A percentile compares a stretch with the other conserved stretches of the same genome.
These are phyloP conservation scores for Cinclus mexicanus DNA, from an alignment of 2,113 vertebrate genomes.

Conservation along the genomic window DNA sequence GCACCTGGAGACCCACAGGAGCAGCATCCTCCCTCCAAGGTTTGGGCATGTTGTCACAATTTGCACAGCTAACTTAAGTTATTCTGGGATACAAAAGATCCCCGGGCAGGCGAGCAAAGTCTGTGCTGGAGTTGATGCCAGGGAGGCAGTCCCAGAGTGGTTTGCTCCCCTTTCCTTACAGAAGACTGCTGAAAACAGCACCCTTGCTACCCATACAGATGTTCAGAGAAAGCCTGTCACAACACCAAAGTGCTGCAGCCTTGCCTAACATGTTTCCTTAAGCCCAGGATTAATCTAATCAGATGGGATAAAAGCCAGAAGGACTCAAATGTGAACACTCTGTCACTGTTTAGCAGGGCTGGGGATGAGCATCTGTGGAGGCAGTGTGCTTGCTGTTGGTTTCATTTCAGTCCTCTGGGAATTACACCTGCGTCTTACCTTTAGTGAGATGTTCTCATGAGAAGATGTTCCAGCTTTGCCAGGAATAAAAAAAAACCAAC, in stretches of 20 bases:
- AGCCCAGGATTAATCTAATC: background rate
- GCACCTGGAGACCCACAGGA: background rate
- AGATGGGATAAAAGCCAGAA: background rate
- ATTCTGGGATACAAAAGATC: background rate
- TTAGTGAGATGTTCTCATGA: background rate
- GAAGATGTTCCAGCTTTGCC: background rate
- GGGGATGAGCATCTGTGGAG: background rate
- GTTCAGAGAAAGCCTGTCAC: background rate
- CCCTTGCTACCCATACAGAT: background rate
- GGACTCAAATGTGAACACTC: background rate
- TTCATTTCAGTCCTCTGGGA: background rate
- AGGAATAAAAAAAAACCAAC: background rate
- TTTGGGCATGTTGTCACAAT: background rate
- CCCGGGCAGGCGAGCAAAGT: background rate
- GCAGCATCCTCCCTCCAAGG: background rate
- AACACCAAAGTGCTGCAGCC: background rate
- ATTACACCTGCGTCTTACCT: conserved; percentile 13
- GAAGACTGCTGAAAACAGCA: background rate
- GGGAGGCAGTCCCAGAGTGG: background rate
- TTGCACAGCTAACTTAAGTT: background rate
- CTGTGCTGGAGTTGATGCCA: background rate
- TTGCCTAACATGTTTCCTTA: background rate
- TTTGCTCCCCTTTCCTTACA: background rate
- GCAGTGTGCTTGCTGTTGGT: background rate
- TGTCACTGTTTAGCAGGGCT: background rate